Evolutionary conservation across 92 coral and sea anemone species (phyloP), one percentile per base, ranked within the genome.

Genomic region (Palythoa grandiflora): DNA sequence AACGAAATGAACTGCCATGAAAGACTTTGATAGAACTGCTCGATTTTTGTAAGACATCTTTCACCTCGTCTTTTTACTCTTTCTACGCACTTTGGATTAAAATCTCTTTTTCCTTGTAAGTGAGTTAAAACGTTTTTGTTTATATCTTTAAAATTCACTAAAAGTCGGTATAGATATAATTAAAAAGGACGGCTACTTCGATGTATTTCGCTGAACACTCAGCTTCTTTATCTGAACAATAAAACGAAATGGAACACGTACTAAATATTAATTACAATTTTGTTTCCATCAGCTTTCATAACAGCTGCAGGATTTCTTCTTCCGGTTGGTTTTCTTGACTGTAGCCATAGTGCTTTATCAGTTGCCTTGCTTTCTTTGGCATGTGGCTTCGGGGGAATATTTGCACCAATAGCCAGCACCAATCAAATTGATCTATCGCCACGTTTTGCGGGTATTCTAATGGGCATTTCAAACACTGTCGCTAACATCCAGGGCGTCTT

Each of bases 241-340:
- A 3, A 17, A 2, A 59, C 19, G 19, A 59, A 14, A 17, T 10
- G 19, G 7, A 44, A 44, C 50, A 44, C 50, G 6, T 28, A 28
- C 28, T 28, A 44, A 59, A 39, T 72, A 72, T 72, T 3, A 38
- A 72, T 37, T 72, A 3, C 36, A 6, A 36, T 35, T 38, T 11
- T 71, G 48, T 36, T 0, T 57, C 20, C 88, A 68, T 47, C 88
- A 92, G 94, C 88, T 20, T 86, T 89, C 28, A 9, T 81, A 65
- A 36, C 88, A 2, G 87, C 90, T 1, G 86, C 89, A 20, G 40
- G 70, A n/a, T 84, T 92, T 36, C 90, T 92, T 3, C 48, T 92
- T 39, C 94, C 94, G 11, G 92, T 92, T 7, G 94, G 94, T 3
- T 92, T 89, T 52, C 85, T 92, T 59, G 81, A 79, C 48, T 92